phyloP scores from a whole-genome alignment of 2,113 vertebrate species.

The Lophochroa leadbeateri region DNA sequence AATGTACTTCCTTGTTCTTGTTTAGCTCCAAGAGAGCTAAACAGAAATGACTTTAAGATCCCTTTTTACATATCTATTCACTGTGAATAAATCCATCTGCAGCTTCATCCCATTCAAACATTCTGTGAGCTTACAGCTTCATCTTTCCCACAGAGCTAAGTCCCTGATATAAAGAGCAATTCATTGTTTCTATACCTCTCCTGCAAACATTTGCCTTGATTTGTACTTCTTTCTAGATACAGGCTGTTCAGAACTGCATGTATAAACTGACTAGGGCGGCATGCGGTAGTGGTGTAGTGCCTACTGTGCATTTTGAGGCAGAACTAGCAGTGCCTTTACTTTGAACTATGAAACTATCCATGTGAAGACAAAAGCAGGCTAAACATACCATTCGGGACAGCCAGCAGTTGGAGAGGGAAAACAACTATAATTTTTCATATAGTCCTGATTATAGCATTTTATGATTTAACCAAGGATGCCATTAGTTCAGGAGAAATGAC shows the following conservation, averaged over 20 bases:
- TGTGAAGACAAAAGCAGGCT: neutral
- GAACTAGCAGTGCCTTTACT: neutral
- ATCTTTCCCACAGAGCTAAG: neutral
- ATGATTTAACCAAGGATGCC: neutral
- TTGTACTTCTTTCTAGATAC: neutral
- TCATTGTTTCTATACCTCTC: neutral
- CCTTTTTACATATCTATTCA: neutral
- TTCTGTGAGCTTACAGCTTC: neutral
- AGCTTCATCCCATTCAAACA: neutral
- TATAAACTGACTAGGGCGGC: neutral
- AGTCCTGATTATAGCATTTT: neutral
- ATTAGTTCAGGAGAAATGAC: neutral
- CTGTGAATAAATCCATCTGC: slow-evolving; percentile 1
- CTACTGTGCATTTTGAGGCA: neutral
- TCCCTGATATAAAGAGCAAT: neutral
- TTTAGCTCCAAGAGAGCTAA: neutral
- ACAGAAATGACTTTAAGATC: neutral
- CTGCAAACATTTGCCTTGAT: neutral
- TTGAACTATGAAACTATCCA: neutral
- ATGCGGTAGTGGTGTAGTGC: neutral
- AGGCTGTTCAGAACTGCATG: neutral
- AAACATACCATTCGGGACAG: neutral
- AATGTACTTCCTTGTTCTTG: neutral
- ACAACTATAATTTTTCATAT: neutral
- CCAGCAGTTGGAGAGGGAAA: neutral